Evolutionary conservation across 2,113 vertebrate species (phyloP).

Genomic region (Struthio camelus): DNA sequence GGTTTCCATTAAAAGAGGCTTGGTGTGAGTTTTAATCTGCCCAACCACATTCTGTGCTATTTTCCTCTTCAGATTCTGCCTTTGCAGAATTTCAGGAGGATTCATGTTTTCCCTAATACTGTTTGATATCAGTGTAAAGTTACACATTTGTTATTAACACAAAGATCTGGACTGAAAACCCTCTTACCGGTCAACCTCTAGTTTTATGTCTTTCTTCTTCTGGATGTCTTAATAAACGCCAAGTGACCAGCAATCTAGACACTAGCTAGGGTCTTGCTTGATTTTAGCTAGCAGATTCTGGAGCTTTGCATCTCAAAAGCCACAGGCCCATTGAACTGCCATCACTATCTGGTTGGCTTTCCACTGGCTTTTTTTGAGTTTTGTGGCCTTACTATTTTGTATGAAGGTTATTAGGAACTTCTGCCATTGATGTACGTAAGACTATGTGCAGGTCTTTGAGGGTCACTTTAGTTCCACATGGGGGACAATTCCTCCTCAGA

Average conservation of each 20-base stretch:
- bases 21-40: background rate
- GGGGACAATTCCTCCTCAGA: background rate
- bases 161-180: background rate
- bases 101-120: background rate
- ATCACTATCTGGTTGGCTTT: background rate
- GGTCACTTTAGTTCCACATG: background rate
- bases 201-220: background rate
- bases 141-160: background rate
- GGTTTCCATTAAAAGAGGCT: background rate
- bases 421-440: background rate
- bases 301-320: background rate
- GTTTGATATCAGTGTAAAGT: background rate
- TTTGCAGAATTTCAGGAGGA: background rate
- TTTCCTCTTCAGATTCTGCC: background rate
- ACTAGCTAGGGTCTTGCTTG: background rate
- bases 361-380: background rate
- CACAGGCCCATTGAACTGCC: background rate
- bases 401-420: background rate
- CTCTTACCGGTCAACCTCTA: background rate
- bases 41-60: rapidly evolving
- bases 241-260: background rate
- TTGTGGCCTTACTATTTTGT: background rate
- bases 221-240: background rate
- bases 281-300: background rate
- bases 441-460: background rate